phyloP scores from a whole-genome alignment of 2,797 vertebrate species.

The Borostomias antarcticus region DNA sequence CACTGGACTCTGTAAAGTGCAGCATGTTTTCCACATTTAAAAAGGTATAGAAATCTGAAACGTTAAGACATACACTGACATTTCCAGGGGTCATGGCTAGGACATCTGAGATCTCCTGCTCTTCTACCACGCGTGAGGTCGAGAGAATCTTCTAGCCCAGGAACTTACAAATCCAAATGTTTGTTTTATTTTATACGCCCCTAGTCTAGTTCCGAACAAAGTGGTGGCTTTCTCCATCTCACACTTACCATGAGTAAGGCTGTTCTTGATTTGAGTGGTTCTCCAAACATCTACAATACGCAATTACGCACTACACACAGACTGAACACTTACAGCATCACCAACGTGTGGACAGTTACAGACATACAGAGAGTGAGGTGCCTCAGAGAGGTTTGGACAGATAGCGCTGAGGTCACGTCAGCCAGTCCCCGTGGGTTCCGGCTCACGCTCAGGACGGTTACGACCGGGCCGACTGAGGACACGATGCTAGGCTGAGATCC shows the following conservation, averaged over 20 bases:
- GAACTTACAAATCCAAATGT: too few relatives aligned
- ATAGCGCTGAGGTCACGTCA: too few relatives aligned
- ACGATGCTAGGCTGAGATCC: too few relatives aligned
- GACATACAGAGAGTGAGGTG: neutral
- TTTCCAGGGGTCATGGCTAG: neutral
- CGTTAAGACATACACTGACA: neutral
- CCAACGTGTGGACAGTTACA: too few relatives aligned
- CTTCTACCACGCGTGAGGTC: neutral
- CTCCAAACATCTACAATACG: neutral
- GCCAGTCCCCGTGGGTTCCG: too few relatives aligned
- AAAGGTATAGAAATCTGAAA: neutral
- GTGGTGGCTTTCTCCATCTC: neutral
- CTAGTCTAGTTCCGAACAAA: neutral
- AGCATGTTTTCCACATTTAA: slow-evolving; percentile 2
- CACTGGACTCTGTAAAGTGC: slow-evolving; percentile 8
- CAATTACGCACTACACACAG: neutral
- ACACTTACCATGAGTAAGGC: neutral
- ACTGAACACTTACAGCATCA: slow-evolving; percentile 13
- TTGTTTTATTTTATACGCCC: too few relatives aligned
- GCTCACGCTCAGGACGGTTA: too few relatives aligned
- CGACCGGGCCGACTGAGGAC: too few relatives aligned
- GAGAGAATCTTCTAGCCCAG: too few relatives aligned
- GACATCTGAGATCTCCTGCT: neutral
- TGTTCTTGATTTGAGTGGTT: neutral
- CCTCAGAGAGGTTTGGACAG: neutral